These are phyloP conservation scores for Heliconius melpomene DNA, from an alignment of 1,140 invertebrate species.

Conservation along the genomic window DNA sequence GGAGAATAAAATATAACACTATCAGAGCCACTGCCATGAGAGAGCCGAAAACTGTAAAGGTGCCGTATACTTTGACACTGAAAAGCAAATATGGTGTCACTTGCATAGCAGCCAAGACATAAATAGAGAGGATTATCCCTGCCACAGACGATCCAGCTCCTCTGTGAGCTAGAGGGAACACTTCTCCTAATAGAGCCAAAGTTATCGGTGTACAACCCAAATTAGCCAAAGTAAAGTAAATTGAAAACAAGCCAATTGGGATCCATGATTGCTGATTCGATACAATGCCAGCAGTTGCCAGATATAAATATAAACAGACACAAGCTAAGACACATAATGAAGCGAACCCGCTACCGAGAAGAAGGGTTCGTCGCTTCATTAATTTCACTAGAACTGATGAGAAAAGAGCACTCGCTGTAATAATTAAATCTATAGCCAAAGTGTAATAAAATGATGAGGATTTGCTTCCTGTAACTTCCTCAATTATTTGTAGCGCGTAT, in stretches of 20 bases:
- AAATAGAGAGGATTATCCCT: constrained; percentile 50
- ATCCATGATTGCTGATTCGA: constrained; percentile 52
- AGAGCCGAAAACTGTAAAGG: constrained; percentile 55
- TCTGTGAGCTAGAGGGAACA: constrained; percentile 62
- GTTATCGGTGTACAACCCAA: constrained; percentile 68
- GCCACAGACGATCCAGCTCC: constrained; percentile 51
- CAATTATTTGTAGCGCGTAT: constrained; percentile 62
- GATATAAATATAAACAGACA: constrained; percentile 53
- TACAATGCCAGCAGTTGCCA: constrained; percentile 45
- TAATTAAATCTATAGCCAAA: constrained; percentile 61
- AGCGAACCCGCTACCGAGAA: constrained; percentile 57
- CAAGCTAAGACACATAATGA: constrained; percentile 46
- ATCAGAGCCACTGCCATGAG: constrained; percentile 45
- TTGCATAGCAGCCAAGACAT: constrained; percentile 52
- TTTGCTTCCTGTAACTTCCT: constrained; percentile 53
- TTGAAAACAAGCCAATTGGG: constrained; percentile 52
- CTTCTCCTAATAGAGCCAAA: constrained; percentile 61
- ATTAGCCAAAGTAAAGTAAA: constrained; percentile 62
- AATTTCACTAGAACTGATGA: constrained; percentile 61
- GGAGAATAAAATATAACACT: constrained; percentile 54
- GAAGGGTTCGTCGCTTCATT: constrained; percentile 55
- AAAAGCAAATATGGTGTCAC: constrained; percentile 58
- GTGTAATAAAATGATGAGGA: constrained; percentile 60
- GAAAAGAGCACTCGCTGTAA: constrained; percentile 55
- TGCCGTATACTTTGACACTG: constrained; percentile 57